These are phyloP conservation scores for Dolichotis patagonum DNA, from an alignment of 2,113 vertebrate species.

Conservation along the genomic window DNA sequence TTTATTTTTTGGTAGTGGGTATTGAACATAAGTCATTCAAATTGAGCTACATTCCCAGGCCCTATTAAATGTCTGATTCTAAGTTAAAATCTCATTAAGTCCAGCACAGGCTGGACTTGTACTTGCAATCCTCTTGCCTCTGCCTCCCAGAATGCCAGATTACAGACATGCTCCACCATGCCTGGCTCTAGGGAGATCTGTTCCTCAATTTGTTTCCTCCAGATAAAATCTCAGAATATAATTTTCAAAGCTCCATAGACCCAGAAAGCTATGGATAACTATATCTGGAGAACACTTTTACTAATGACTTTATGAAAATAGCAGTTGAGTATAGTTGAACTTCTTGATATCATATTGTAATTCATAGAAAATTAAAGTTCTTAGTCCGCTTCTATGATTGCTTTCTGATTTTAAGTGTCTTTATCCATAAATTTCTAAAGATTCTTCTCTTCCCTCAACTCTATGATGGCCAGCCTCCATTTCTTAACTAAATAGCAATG, in stretches of 20 bases:
- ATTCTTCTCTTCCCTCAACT: background rate
- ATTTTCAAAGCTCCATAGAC: constrained; percentile 5
- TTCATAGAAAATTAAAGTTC: constrained; percentile 30
- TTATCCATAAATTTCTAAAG: background rate
- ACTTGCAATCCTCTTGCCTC: background rate
- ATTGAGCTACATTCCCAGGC: background rate
- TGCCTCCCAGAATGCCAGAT: background rate
- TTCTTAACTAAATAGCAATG: background rate
- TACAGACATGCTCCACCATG: background rate
- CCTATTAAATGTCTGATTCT: background rate
- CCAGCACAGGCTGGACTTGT: background rate
- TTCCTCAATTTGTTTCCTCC: background rate
- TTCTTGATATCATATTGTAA: background rate
- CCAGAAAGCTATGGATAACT: background rate
- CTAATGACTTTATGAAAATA: background rate
- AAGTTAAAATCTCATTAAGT: background rate
- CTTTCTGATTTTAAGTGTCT: background rate
- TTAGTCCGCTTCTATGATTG: background rate
- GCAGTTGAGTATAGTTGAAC: background rate
- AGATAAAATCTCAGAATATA: background rate
- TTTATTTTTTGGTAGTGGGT: background rate
- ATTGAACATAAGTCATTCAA: background rate
- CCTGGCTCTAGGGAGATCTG: background rate
- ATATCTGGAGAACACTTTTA: background rate
- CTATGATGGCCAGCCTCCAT: background rate